These are phyloP conservation scores for Microctenopoma stevenorrisi DNA, from an alignment of 2,797 vertebrate species.

Conservation along the genomic window DNA sequence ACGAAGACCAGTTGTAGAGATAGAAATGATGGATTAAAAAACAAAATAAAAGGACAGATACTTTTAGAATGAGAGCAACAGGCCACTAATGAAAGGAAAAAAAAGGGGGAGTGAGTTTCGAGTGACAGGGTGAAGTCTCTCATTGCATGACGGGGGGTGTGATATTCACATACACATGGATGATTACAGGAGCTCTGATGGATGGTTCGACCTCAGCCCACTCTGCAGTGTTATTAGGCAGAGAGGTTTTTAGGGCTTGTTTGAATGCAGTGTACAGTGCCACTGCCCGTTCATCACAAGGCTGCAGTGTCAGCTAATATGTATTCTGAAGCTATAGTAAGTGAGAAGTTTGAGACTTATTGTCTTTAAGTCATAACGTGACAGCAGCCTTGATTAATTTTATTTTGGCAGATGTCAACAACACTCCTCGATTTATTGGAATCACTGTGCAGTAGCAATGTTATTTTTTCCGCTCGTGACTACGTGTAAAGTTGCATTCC, in stretches of 20 bases:
- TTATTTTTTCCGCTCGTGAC: not conserved
- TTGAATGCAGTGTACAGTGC: conserved; percentile 47
- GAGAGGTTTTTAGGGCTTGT: conserved; percentile 58
- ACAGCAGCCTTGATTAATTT: conserved; percentile 26
- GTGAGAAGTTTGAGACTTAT: conserved; percentile 11
- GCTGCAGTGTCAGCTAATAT: conserved; percentile 34
- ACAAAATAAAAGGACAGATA: conserved; percentile 18
- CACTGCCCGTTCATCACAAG: conserved; percentile 60
- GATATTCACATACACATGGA: conserved; percentile 32
- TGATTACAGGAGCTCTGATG: conserved; percentile 54
- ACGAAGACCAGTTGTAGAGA: not conserved
- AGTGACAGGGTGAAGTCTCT: conserved; percentile 45
- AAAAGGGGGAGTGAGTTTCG: conserved; percentile 15
- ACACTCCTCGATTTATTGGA: not conserved
- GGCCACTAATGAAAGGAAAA: conserved; percentile 41
- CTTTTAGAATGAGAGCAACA: conserved; percentile 22
- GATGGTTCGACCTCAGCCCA: conserved; percentile 58
- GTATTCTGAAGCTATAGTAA: not conserved
- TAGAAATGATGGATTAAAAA: not conserved
- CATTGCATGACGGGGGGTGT: conserved; percentile 22
- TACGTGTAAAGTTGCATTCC: not conserved
- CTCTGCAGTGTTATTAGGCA: conserved; percentile 68
- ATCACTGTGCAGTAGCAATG: not conserved
- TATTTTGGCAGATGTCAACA: not conserved
- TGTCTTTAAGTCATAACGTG: conserved; percentile 34